Base-by-base conservation (phyloP, 1,140 invertebrate species). In the Alviniconcha marisindica region DNA sequence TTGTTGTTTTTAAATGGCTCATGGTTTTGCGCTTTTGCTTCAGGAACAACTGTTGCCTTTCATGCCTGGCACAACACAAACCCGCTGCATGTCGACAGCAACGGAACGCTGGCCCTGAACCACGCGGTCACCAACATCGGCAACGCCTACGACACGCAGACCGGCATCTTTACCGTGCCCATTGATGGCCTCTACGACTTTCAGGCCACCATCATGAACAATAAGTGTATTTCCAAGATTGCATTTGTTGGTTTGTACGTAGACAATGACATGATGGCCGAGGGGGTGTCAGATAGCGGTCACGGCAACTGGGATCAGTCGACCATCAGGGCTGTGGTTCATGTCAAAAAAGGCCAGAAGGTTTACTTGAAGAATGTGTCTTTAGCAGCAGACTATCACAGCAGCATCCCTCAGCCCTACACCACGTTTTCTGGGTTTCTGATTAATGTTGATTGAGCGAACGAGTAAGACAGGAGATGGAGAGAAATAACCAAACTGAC, bases 391-490 rank as follows among this genome's bases (percentile, higher is more conserved):
- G 28, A 14, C 7, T 14, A 18, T 7, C 28, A 60, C 56, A n/a
- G 7, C 56, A 60, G 56, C 24, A n/a, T n/a, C 28, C 14, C n/a
- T 24, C 21, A 60, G n/a, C 56, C 56, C 21, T 60, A 60, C 56
- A 60, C 56, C 56, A 60, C 7, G 21, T 60, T 60, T 60, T 60
- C 56, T 60, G 56, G 56, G n/a, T 60, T 60, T n/a, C 56, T 60
- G 18, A 60, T 60, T n/a, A 60, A 24, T 24, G 56, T n/a, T 60
- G 56, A 60, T 4, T 60, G 56, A 60, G 7, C 0, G 48, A 14
- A 24, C 0, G 48, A 51, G 7, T 51, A 21, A 51, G n/a, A n/a
- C n/a, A n/a, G n/a, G n/a, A n/a, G n/a, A n/a, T n/a, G n/a, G n/a
- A n/a, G n/a, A n/a, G n/a, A n/a, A n/a, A n/a, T n/a, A n/a, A n/a